Conservation (phyloP, 2,113 vertebrate species). For the Monopterus albus region DNA sequence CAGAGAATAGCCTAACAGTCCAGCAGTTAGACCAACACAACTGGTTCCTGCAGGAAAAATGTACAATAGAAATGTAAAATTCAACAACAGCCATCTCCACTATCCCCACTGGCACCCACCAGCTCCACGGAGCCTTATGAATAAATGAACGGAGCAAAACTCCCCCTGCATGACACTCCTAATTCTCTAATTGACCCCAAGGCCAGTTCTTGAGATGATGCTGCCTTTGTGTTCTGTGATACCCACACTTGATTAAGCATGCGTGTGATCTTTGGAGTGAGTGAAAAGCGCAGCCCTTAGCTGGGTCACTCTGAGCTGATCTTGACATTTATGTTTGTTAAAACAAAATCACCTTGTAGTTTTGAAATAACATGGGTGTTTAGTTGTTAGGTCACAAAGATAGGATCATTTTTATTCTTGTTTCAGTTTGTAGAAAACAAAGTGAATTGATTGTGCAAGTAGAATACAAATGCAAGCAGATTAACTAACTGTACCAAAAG, state of each 20-base stretch:
- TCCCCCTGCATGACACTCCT: conserved; percentile 47
- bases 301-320: conserved; percentile 27
- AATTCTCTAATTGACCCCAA: conserved; percentile 68
- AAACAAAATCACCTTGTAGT: conserved; percentile 45
- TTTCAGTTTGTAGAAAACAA: conserved; percentile 9
- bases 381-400: conserved; percentile 11
- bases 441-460: background rate
- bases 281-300: conserved; percentile 35
- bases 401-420: background rate
- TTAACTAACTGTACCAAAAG: background rate
- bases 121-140: conserved; percentile 32
- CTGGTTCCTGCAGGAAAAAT: conserved; percentile 22
- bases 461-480: conserved; percentile 9
- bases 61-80: conserved; percentile 15
- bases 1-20: conserved; percentile 9
- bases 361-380: conserved; percentile 20
- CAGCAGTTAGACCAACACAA: conserved; percentile 2
- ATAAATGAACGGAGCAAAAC: conserved; percentile 48
- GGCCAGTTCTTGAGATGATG: conserved; percentile 60
- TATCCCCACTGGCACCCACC: background rate
- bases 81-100: conserved; percentile 16
- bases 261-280: conserved; percentile 54
- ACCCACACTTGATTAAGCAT: conserved; percentile 69
- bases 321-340: conserved; percentile 67
- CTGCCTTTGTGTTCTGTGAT: conserved; percentile 41